phyloP scores from a whole-genome alignment of 2,797 vertebrate genomes.

The Gobionotothen gibberifrons region DNA sequence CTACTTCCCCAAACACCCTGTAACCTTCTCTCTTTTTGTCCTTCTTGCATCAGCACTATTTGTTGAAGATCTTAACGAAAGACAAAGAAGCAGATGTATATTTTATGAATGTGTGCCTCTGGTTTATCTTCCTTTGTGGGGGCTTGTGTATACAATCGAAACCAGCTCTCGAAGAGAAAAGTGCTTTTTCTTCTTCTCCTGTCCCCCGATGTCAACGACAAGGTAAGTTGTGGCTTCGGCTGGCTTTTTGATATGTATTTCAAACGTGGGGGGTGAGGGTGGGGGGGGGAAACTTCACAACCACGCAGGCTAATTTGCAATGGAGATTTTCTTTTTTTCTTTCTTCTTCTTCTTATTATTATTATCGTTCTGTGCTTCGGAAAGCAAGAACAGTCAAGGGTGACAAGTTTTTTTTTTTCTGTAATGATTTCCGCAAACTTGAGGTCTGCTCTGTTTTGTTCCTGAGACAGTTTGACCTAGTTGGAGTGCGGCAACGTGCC shows the following conservation, averaged over 20 bases:
- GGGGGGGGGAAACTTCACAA: constrained; percentile 92
- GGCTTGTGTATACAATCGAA: constrained; percentile 81
- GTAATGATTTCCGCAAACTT: constrained; percentile 88
- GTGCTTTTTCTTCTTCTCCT: constrained; percentile 97
- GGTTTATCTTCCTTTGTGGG: constrained; percentile 83
- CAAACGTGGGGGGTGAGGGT: constrained; percentile 85
- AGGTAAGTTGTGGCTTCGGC: constrained; percentile 95
- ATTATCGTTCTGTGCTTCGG: constrained; percentile 81
- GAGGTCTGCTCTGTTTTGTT: constrained; percentile 87
- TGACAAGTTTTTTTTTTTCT: constrained; percentile 90
- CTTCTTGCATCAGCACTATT: constrained; percentile 85
- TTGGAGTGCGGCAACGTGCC: constrained; percentile 81
- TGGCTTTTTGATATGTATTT: constrained; percentile 95
- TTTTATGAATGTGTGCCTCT: constrained; percentile 86
- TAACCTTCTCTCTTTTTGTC: constrained; percentile 82
- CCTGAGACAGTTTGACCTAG: constrained; percentile 88
- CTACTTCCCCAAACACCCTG: constrained; percentile 68
- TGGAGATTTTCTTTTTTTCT: constrained; percentile 78
- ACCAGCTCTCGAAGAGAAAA: constrained; percentile 86
- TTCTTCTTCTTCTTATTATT: constrained; percentile 74
- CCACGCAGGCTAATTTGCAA: constrained; percentile 91
- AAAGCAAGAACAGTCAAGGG: constrained; percentile 84
- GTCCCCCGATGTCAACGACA: constrained; percentile 99
- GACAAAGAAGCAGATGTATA: constrained; percentile 86
- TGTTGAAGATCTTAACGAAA: constrained; percentile 86